Conservation (phyloP, 2,797 vertebrate genomes). For the Ceryle rudis region DNA sequence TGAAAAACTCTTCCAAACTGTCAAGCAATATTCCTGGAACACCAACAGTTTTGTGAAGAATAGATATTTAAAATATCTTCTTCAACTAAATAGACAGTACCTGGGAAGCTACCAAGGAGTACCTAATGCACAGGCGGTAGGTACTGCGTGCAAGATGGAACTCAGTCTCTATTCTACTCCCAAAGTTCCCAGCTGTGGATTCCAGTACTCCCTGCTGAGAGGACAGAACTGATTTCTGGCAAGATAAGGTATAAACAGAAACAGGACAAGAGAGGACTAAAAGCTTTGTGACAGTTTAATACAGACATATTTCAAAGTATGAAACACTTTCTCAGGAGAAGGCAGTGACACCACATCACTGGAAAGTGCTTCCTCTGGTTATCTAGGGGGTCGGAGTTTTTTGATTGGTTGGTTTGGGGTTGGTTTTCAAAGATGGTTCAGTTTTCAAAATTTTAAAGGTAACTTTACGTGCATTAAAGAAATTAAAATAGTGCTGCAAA, state of each 20-base stretch:
- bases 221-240: background rate
- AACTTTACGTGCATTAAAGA: background rate
- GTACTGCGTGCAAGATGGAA: background rate
- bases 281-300: background rate
- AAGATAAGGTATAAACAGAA: background rate
- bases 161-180: background rate
- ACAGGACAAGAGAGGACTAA: background rate
- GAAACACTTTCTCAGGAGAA: background rate
- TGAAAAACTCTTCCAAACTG: background rate
- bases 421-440: background rate
- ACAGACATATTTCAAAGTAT: background rate
- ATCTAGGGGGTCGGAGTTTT: accelerated
- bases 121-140: background rate
- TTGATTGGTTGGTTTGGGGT: background rate
- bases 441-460: background rate
- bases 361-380: background rate
- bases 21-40: background rate
- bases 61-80: background rate
- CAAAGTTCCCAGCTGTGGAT: background rate
- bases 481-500: background rate
- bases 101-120: background rate
- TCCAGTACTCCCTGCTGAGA: background rate
- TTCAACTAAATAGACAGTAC: background rate
- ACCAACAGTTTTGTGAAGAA: background rate
- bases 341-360: background rate